Conservation (phyloP, 92 coral and sea anemone genomes). For the Phenganax stokvisi region DNA sequence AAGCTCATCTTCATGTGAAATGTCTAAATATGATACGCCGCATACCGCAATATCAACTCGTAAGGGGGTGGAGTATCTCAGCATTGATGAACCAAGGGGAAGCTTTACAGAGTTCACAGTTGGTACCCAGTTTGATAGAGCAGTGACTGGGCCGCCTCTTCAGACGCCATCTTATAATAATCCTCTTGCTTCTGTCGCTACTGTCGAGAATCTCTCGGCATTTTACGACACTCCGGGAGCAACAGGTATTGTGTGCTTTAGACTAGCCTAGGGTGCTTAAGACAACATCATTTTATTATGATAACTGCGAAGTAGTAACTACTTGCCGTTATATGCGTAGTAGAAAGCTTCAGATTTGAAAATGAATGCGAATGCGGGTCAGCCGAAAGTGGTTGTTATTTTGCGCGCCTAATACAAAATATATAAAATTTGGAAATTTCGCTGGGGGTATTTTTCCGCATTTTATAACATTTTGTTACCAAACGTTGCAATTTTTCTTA, state of each 20-base stretch:
- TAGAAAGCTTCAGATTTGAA: no score
- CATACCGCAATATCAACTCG: neutral
- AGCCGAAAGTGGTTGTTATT: no score
- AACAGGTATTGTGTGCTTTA: neutral
- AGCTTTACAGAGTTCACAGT: constrained; percentile 58
- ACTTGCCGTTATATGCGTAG: no score
- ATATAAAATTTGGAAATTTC: no score
- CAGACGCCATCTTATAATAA: constrained; percentile 61
- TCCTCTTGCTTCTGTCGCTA: constrained; percentile 57
- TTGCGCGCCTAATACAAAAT: no score
- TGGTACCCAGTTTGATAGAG: constrained; percentile 67
- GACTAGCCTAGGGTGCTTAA: neutral
- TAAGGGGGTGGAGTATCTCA: neutral
- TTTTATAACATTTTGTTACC: no score
- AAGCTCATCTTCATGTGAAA: constrained; percentile 23
- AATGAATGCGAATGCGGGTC: no score
- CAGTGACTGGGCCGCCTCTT: constrained; percentile 26
- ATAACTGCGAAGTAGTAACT: no score
- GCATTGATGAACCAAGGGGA: constrained; percentile 6
- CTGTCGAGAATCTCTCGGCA: constrained; percentile 14
- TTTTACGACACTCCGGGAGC: constrained; percentile 33
- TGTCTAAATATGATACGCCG: constrained; percentile 37
- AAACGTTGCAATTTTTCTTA: no score
- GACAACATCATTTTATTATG: no score
- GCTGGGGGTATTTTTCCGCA: no score